A percentile compares a stretch with the other conserved stretches of the same genome.
Conservation (phyloP, 35 echinoderm and acorn worm species). For the Apostichopus parvimensis region DNA sequence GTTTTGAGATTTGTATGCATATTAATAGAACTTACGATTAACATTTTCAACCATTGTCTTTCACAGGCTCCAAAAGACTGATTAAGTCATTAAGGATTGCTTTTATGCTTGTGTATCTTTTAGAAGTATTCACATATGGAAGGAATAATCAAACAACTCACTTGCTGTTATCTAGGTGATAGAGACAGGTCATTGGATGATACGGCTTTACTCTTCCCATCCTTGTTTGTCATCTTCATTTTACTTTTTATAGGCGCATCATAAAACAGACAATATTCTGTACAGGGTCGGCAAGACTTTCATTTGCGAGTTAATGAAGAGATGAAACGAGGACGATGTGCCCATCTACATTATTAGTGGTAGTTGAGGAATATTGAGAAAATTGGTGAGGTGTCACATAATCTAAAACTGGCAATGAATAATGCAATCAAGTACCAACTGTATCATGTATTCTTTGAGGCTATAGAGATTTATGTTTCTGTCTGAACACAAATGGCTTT, state of each 20-base stretch:
- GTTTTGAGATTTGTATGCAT: too few relatives aligned
- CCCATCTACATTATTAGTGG: background rate
- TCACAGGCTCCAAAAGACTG: background rate
- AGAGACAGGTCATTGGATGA: background rate
- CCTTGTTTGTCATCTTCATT: background rate
- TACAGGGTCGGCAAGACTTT: background rate
- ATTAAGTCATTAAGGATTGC: background rate
- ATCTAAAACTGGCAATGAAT: background rate
- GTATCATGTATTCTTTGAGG: background rate
- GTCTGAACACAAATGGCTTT: background rate
- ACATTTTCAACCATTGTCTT: background rate
- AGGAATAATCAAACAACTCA: background rate
- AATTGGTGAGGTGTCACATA: conserved; percentile 11
- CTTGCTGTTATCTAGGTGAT: background rate
- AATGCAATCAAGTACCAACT: background rate
- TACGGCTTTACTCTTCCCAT: background rate
- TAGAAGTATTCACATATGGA: background rate
- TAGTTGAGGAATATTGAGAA: background rate
- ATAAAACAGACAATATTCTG: background rate
- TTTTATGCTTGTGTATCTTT: background rate
- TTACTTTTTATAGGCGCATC: background rate
- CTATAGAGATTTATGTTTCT: background rate
- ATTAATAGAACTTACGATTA: too few relatives aligned
- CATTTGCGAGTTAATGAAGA: background rate
- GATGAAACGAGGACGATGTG: background rate